Evolutionary conservation across 2,113 vertebrate genomes (phyloP).

Genomic region (Onychostoma macrolepis): DNA sequence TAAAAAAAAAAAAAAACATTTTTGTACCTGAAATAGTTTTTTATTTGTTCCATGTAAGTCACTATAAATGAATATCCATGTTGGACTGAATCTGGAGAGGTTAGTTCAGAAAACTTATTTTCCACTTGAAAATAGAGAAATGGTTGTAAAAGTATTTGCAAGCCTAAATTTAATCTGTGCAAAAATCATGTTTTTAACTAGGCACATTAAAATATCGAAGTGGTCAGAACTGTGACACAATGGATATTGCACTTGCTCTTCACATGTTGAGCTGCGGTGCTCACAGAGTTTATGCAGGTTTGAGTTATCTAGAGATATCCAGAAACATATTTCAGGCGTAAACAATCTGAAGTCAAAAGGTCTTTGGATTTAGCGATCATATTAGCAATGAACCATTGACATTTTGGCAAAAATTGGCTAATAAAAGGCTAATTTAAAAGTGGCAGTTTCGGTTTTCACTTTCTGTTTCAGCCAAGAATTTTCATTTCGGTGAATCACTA

Average conservation of each 20-base stretch:
- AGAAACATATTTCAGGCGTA: neutral
- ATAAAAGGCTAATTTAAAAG: neutral
- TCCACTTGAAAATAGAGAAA: neutral
- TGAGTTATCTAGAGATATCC: neutral
- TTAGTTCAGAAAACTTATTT: neutral
- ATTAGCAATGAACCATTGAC: neutral
- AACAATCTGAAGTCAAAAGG: neutral
- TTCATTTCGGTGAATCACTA: neutral
- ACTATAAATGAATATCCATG: neutral
- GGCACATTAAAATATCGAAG: neutral
- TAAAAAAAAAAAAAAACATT: neutral
- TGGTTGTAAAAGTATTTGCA: neutral
- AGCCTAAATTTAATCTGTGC: neutral
- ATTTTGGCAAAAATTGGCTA: neutral
- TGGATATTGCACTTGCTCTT: neutral
- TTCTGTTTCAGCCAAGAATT: neutral
- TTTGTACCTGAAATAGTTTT: neutral
- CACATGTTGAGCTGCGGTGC: neutral
- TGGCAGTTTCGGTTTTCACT: neutral
- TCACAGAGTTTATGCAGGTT: neutral
- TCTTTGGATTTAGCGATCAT: neutral
- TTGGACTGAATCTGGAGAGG: neutral
- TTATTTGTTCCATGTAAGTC: neutral
- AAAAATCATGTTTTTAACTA: neutral
- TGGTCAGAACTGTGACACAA: neutral